phyloP scores from a whole-genome alignment of 2,797 vertebrate genomes.

The Rhynchonycteris naso region DNA sequence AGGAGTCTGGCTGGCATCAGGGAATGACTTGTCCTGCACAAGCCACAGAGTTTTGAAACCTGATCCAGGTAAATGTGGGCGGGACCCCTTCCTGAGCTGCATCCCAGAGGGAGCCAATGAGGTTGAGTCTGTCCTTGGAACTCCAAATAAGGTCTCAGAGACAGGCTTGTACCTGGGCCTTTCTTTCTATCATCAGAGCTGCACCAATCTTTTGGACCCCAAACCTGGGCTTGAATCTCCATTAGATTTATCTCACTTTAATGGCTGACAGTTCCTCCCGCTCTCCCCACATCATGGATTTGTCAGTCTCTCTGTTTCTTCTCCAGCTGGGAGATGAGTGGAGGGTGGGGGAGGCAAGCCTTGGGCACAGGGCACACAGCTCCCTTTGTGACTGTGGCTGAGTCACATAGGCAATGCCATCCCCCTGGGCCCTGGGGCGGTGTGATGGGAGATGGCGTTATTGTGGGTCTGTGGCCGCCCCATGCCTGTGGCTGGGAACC shows the following conservation, averaged over 20 bases:
- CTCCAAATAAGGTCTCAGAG: conserved; percentile 73
- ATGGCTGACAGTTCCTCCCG: not conserved
- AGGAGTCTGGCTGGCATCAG: not conserved
- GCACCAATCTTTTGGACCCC: not conserved
- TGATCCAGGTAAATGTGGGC: not conserved
- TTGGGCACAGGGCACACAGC: conserved; percentile 62
- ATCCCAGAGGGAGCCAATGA: not conserved
- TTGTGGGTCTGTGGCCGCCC: conserved; percentile 36
- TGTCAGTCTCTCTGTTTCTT: not conserved
- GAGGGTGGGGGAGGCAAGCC: not conserved
- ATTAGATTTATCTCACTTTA: not conserved
- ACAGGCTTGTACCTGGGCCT: not conserved
- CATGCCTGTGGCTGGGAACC: not conserved
- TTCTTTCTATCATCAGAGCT: not conserved
- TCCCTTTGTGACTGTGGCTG: conserved; percentile 73
- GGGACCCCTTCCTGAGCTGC: not conserved
- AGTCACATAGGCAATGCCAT: conserved; percentile 66
- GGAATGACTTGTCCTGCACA: not conserved
- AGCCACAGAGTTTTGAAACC: conserved; percentile 22
- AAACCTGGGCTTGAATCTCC: conserved; percentile 41
- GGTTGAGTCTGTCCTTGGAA: not conserved
- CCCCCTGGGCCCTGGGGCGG: conserved; percentile 16
- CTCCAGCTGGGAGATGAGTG: not conserved
- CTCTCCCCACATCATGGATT: not conserved
- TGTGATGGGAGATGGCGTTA: conserved; percentile 3